Percentiles rank a stretch among this genome's conserved stretches.
These are phyloP conservation scores for Branchellion lobata DNA, from an alignment of 2,888 invertebrate species.

Conservation along the genomic window DNA sequence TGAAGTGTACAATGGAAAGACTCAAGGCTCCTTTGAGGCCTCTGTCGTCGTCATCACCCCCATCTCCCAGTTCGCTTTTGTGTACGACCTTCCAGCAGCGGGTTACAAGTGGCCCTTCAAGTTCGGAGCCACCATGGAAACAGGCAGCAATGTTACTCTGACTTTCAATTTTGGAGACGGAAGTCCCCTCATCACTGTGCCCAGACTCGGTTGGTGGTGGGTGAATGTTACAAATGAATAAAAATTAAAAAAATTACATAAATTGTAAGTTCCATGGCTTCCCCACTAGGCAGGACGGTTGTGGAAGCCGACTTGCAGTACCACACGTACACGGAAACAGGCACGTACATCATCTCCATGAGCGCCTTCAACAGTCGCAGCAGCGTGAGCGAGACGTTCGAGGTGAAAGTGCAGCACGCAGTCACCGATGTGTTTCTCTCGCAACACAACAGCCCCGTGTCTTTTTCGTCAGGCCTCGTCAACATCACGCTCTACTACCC, in stretches of 20 bases:
- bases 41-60: constrained; percentile 4
- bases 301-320: not conserved
- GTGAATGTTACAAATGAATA: not conserved
- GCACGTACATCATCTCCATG: not conserved
- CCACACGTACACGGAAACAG: not conserved
- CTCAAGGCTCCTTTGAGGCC: not conserved
- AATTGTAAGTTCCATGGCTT: no score
- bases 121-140: constrained; percentile 19
- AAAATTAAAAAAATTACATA: no score
- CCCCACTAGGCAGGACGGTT: constrained; percentile 11
- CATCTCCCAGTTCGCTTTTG: not conserved
- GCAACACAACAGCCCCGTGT: not conserved
- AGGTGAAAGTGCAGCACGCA: not conserved
- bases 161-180: constrained; percentile 22
- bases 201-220: not conserved
- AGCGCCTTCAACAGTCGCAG: not conserved
- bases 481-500: constrained; percentile 6
- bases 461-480: not conserved
- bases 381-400: not conserved
- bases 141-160: constrained; percentile 6
- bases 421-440: not conserved
- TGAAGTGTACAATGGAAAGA: not conserved
- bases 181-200: not conserved
- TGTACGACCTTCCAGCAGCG: not conserved
- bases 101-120: not conserved